phyloP scores from a whole-genome alignment of 53 echinoderm and acorn worm species.

The Holothuria scabra region DNA sequence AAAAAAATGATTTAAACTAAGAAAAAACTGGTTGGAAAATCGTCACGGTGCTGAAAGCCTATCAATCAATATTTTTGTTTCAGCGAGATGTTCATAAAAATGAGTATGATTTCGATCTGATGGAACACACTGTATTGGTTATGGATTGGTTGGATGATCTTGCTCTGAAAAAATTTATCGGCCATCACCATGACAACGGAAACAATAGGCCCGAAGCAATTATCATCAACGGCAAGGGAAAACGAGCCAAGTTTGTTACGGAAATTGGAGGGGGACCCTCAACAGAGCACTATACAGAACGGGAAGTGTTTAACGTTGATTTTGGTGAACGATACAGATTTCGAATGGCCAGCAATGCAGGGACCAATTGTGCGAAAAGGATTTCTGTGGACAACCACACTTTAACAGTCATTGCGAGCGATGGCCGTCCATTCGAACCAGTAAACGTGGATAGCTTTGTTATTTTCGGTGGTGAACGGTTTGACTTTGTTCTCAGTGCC shows the following conservation, averaged over 20 bases:
- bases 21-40: too few relatives aligned
- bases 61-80: too few relatives aligned
- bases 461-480: conserved; percentile 87
- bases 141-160: conserved; percentile 89
- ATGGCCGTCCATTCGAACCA: conserved; percentile 69
- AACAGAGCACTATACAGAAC: conserved; percentile 42
- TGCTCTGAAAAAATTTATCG: conserved; percentile 73
- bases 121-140: conserved; percentile 76
- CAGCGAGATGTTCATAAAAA: conserved; percentile 22
- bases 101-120: conserved; percentile 79
- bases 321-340: conserved; percentile 67
- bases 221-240: conserved; percentile 90
- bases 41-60: too few relatives aligned
- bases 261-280: conserved; percentile 3
- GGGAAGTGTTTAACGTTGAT: conserved; percentile 49
- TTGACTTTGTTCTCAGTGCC: conserved; percentile 81
- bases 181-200: conserved; percentile 80
- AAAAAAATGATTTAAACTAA: too few relatives aligned
- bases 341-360: conserved; percentile 88
- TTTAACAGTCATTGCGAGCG: conserved; percentile 74
- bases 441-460: conserved; percentile 61
- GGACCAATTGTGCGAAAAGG: conserved; percentile 82
- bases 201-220: conserved; percentile 84
- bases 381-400: conserved; percentile 83
- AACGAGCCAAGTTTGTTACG: conserved; percentile 16